Conservation (phyloP, 2,797 vertebrate species). For the Sciurus carolinensis region DNA sequence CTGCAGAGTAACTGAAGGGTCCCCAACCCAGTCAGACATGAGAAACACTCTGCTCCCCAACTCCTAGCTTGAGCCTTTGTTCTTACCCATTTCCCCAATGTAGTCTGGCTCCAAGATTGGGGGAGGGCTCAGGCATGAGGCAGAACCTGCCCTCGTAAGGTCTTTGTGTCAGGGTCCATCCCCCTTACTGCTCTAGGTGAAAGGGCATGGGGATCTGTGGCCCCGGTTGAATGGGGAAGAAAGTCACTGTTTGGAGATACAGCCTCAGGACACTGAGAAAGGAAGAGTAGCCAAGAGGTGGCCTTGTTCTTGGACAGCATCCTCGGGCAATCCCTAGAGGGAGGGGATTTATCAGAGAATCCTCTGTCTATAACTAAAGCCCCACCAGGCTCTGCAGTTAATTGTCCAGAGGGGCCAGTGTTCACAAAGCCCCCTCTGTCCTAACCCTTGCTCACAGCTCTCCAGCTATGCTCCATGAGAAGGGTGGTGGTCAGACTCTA, state of each 20-base stretch:
- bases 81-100: background rate
- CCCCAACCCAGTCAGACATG: background rate
- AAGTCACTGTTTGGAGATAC: background rate
- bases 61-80: background rate
- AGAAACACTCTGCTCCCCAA: background rate
- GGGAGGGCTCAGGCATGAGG: background rate
- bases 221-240: background rate
- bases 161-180: background rate
- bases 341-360: background rate
- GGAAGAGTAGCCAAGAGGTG: background rate
- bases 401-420: too few relatives aligned
- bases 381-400: background rate
- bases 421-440: background rate
- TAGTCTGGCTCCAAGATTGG: rapidly evolving
- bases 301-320: background rate
- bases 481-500: background rate
- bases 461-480: rapidly evolving
- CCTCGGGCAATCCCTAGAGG: background rate
- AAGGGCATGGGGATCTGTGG: background rate
- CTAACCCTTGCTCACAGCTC: background rate
- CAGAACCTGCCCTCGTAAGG: background rate
- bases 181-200: background rate
- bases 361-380: background rate
- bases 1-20: background rate
- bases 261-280: background rate